Base-by-base conservation (phyloP, 2,797 vertebrate species). In the Mus caroli region DNA sequence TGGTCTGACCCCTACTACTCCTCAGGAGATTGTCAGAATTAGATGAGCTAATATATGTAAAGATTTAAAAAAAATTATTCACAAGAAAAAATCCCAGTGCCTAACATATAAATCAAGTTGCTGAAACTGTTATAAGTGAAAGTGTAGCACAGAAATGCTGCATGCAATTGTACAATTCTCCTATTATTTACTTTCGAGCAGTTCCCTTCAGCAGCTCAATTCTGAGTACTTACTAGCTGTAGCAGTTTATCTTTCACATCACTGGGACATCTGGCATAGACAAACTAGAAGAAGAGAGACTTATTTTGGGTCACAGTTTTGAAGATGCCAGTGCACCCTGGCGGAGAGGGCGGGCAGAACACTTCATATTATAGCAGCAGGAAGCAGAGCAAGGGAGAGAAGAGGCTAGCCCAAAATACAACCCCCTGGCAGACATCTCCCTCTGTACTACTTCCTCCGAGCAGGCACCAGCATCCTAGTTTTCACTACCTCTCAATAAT, bases 401-500 rank as follows among this genome's bases (percentile, higher is more conserved):
- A 80, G 37, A 62, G 43, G 20, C n/a, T 19, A 56, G 17, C 15
- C 37, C 50, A 69, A 43, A 77, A 3, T 17, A 52, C 34, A 50
- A 22, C 3, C 40, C 14, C 26, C 28, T 40, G 6, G 3, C 8
- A 3, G 89, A 31, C 3, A 34, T 43, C 43, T 19, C 76, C 26
- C 11, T 6, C 34, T 15, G 28, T 7, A 54, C 64, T 54, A 14
- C 46, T 71, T 80, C 28, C 76, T 79, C 31, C 15, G 28, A 31
- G 46, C 76, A 67, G 31, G 43, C 43, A 15, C 75, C 20, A 5
- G 50, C 4, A 62, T 28, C 60, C 76, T 79, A 40, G 1, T 52
- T 79, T 78, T 90, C 50, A 91, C 28, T 37, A 69, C 62, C 77
- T 82, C 77, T n/a, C 37, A 43, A 71, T 71, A 82, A n/a, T 82